Evolutionary conservation across 2,113 vertebrate species (phyloP), one percentile per base, ranked within the genome.

Genomic region (Mormyrus lacerda): DNA sequence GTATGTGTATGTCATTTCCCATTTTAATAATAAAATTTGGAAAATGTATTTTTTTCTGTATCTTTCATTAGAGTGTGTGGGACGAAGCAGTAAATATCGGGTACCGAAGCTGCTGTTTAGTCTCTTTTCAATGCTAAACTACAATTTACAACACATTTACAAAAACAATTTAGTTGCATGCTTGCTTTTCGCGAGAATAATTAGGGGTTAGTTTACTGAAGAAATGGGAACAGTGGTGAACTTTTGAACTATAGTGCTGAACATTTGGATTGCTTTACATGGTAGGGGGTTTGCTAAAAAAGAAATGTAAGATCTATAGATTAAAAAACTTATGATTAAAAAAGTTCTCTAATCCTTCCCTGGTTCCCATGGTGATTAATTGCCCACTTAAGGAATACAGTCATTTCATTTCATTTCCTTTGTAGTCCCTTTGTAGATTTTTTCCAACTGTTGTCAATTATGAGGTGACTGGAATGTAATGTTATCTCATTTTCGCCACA

Each of bases 11-110:
- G 91, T 90, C 94, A 92, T 93, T 93, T 94, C 93, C 95, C 93
- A 90, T 93, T 95, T 96, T 95, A 92, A 96, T 96, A 96, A 96
- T 95, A 96, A 94, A 96, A 93, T 69, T 45, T 92, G 93, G 93
- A 91, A 93, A 93, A 95, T 13, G 0, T 31, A 27, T 88, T n/a
- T 31, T n/a, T 47, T 73, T 53, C 48, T 79, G n/a, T 50, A 27
- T 53, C 44, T 88, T 31, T 76, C 24, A 51, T 51, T 51, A 15
- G 24, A 13, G 48, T 10, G 47, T 4, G 17, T 35, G 48, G 27
- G 85, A 53, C 11, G 13, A 39, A 17, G 27, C 44, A 7, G n/a
- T 27, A 86, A 86, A 86, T 35, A 51, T 19, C 35, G 27, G 27
- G 7, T 11, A 9, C 35, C 5, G 48, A 86, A 53, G 27, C 19